Percentiles rank a stretch among this genome's conserved stretches.
Conservation (phyloP, 2,797 vertebrate genomes). For the Paratrypauchen microcephalus region DNA sequence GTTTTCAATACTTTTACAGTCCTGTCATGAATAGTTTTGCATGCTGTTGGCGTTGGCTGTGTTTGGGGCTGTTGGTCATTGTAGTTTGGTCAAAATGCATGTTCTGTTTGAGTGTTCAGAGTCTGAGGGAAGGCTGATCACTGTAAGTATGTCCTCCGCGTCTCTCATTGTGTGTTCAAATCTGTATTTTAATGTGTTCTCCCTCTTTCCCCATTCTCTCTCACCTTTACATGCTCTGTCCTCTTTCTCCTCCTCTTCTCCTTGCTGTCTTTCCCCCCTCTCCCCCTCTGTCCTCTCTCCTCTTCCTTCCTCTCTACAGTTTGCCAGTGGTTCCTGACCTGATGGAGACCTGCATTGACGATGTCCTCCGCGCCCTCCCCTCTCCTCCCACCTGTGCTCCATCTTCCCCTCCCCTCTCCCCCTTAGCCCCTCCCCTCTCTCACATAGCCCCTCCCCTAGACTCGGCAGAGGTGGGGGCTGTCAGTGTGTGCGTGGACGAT, state of each 20-base stretch:
- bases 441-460: not conserved
- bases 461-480: constrained; percentile 65
- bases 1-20: too few species aligned
- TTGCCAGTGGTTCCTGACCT: constrained; percentile 76
- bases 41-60: too few species aligned
- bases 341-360: constrained; percentile 83
- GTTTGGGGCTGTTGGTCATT: too few species aligned
- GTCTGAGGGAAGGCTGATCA: too few species aligned
- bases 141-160: too few species aligned
- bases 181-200: not conserved
- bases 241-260: not conserved
- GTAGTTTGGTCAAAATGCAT: too few species aligned
- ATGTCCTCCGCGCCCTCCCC: constrained; percentile 53
- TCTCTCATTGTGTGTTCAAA: not conserved
- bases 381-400: constrained; percentile 24
- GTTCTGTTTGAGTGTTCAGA: too few species aligned
- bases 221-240: not conserved
- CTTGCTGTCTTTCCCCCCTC: not conserved
- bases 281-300: not conserved
- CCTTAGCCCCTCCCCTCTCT: not conserved
- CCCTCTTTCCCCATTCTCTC: not conserved
- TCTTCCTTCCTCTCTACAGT: constrained; percentile 66
- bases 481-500: constrained; percentile 53
- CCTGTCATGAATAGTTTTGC: too few species aligned
- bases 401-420: constrained; percentile 26